Base-by-base conservation (phyloP, 2,797 vertebrate genomes). In the Rousettus madagascariensis region DNA sequence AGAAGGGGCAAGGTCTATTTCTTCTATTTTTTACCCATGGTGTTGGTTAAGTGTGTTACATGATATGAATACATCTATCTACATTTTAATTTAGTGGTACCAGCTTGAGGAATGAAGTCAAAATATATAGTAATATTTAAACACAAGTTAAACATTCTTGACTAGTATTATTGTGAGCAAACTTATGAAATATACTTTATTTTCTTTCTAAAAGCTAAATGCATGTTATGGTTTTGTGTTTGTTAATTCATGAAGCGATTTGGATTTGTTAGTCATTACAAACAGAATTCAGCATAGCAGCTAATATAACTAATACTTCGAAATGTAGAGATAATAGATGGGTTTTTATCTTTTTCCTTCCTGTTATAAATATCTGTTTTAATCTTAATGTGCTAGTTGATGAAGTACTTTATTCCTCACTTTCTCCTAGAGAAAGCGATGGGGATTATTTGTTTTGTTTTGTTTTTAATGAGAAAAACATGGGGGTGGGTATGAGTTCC, bases 191-290 rank as follows among this genome's bases (percentile, higher is more conserved):
- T 72, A 77, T 38, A 53, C 36, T 83, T 71, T 86, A 93, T 77
- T 86, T 93, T 20, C 46, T 94, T 95, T 93, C 71, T 96, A 79
- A 75, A 86, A 89, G 13, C 66, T 72, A 82, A 90, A 66, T 79
- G 5, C 55, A 28, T 71, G 10, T 74, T 84, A 63, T 83, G 8
- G 17, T 43, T 90, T 90, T 90, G 30, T 72, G 2, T 96, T 91
- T 59, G 8, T 74, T 72, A 36, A 68, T n/a, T 95, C 91, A 59
- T 86, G 24, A 8, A 94, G 1, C 69, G 51, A 68, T 94, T 65
- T 83, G 36, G 20, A 51, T 71, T 78, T 59, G 9, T 95, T 88
- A 88, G 16, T 91, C 19, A 6, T 77, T 72, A 84, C 20, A 91
- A 72, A 68, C 12, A 46, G 19, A 53, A 30, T 77, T 93, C 75